Conservation (phyloP, 2,113 vertebrate genomes). For the Cebus imitator region DNA sequence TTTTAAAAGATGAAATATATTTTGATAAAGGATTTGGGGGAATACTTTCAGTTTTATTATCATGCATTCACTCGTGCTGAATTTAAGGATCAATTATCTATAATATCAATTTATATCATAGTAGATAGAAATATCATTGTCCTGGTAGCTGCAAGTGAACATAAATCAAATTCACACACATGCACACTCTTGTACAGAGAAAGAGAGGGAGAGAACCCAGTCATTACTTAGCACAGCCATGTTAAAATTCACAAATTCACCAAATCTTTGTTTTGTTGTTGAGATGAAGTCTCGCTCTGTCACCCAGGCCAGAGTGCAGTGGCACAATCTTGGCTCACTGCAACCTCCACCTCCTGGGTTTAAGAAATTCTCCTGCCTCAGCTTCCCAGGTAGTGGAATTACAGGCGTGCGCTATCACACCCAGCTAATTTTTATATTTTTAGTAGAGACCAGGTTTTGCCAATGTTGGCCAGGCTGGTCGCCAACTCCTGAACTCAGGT, state of each 20-base stretch:
- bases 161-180: background rate
- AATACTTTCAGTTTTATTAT: background rate
- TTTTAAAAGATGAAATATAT: background rate
- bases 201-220: background rate
- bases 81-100: conserved; percentile 4
- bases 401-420: too few relatives aligned
- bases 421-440: too few relatives aligned
- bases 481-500: too few relatives aligned
- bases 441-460: too few relatives aligned
- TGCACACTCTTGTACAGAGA: background rate
- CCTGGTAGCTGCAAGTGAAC: background rate
- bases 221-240: background rate
- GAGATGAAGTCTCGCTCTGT: too few relatives aligned
- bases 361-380: too few relatives aligned
- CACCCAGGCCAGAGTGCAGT: too few relatives aligned
- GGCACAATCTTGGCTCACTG: too few relatives aligned
- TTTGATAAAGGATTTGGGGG: background rate
- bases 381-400: too few relatives aligned
- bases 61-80: background rate
- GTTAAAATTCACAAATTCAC: background rate
- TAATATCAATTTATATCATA: background rate
- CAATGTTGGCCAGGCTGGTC: too few relatives aligned
- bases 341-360: too few relatives aligned
- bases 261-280: too few relatives aligned
- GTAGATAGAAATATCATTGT: background rate